Evolutionary conservation across 2,888 invertebrate genomes (phyloP).

Genomic region (Hecatera dysodea): DNA sequence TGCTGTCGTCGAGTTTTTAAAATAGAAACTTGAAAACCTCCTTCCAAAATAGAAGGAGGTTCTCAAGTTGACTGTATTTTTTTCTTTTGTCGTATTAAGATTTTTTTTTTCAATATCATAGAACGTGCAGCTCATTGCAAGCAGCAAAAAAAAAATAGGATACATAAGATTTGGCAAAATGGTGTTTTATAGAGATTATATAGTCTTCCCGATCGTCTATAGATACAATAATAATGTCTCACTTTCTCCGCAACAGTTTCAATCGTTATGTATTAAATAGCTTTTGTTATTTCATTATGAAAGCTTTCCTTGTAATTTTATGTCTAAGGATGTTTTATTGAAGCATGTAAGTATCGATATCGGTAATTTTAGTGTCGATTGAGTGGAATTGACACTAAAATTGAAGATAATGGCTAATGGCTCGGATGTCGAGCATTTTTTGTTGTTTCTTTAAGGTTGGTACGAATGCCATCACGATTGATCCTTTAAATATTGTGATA

Average conservation of each 20-base stretch:
- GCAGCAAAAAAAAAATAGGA: too few species aligned
- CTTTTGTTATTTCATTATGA: conserved; percentile 35
- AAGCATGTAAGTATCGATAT: conserved; percentile 50
- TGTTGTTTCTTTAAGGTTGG: not conserved
- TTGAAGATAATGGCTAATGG: conserved; percentile 43
- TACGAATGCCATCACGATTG: not conserved
- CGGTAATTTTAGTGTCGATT: conserved; percentile 37
- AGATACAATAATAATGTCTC: not conserved
- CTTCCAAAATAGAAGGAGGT: too few species aligned
- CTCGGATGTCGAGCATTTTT: conserved; percentile 4
- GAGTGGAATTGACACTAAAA: conserved; percentile 51
- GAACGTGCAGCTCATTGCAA: too few species aligned
- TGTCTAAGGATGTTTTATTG: conserved; percentile 46
- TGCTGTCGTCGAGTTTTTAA: too few species aligned
- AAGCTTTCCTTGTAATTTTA: conserved; percentile 50
- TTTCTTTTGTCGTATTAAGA: too few species aligned
- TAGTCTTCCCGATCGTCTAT: not conserved
- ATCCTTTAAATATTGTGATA: not conserved
- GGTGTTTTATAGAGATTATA: not conserved
- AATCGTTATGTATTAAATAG: not conserved
- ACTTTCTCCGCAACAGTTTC: conserved; percentile 7
- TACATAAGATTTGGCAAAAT: not conserved
- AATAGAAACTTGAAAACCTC: too few species aligned
- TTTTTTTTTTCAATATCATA: too few species aligned
- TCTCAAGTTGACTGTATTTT: too few species aligned